A percentile compares a stretch with the other conserved stretches of the same genome.
Conservation (phyloP, 1,140 invertebrate species). For the Eciton burchellii region DNA sequence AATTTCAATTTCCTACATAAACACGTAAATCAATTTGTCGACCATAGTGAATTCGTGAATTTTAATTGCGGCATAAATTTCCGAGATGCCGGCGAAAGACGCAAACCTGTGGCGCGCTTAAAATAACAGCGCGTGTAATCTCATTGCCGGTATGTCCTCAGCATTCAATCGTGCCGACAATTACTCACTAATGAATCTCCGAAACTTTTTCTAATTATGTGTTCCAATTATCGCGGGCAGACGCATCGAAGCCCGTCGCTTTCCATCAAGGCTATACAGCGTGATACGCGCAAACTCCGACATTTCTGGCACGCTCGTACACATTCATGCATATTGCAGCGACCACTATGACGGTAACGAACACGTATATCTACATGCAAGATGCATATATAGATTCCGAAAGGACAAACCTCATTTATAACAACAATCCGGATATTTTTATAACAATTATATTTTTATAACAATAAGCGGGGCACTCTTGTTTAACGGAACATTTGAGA, state of each 20-base stretch:
- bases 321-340: conserved; percentile 19
- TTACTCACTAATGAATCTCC: conserved; percentile 61
- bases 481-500: conserved; percentile 15
- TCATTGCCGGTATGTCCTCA: neutral
- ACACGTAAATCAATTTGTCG: conserved; percentile 43
- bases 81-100: neutral
- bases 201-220: conserved; percentile 58
- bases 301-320: neutral
- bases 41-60: conserved; percentile 7
- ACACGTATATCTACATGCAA: neutral
- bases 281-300: conserved; percentile 58
- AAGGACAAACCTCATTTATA: conserved; percentile 45
- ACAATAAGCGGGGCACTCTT: neutral
- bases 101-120: conserved; percentile 14
- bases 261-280: conserved; percentile 17
- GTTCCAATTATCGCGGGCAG: conserved; percentile 9
- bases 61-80: conserved; percentile 51
- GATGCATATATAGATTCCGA: conserved; percentile 2
- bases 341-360: conserved; percentile 17
- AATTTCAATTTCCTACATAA: conserved; percentile 40
- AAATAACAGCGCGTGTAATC: conserved; percentile 40
- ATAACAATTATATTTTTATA: too few relatives aligned
- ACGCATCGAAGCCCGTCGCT: conserved; percentile 33
- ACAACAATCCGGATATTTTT: conserved; percentile 26
- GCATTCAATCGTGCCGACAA: conserved; percentile 6